These are phyloP conservation scores for Sebastes kiyomatsui DNA, from an alignment of 2,797 vertebrate genomes.

Conservation along the genomic window DNA sequence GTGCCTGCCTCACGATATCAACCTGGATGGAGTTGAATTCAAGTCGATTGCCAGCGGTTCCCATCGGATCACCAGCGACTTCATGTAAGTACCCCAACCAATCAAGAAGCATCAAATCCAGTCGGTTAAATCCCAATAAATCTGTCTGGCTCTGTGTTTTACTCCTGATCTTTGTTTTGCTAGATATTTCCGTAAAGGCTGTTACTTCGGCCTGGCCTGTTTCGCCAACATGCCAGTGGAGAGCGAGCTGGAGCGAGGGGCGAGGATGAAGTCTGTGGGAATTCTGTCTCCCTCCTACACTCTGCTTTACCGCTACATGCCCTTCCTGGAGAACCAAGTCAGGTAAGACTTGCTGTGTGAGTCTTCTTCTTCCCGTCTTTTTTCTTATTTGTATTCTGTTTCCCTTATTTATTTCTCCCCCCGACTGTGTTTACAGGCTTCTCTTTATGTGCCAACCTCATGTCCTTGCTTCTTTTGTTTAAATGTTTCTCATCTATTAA, in stretches of 20 bases:
- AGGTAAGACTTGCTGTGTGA: constrained; percentile 80
- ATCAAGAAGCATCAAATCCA: background rate
- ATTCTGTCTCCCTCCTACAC: constrained; percentile 98
- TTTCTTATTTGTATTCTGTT: background rate
- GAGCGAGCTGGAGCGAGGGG: constrained; percentile 94
- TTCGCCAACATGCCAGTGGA: constrained; percentile 99
- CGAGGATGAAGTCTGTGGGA: constrained; percentile 98
- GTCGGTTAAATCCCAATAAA: background rate
- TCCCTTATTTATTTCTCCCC: background rate
- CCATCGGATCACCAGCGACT: constrained; percentile 95
- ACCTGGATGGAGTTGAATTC: constrained; percentile 97
- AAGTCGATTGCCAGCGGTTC: constrained; percentile 99
- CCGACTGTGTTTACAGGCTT: background rate
- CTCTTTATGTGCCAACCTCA: constrained; percentile 7
- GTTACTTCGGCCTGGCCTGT: constrained; percentile 96
- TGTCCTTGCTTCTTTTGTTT: constrained; percentile 42
- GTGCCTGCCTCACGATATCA: constrained; percentile 95
- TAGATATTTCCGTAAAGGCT: constrained; percentile 98
- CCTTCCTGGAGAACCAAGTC: constrained; percentile 99
- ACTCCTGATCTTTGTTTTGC: background rate
- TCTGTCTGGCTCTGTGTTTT: background rate
- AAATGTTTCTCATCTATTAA: constrained; percentile 71
- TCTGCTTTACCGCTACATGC: constrained; percentile 97
- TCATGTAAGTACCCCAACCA: constrained; percentile 86
- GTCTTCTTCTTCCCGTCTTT: background rate